A percentile compares a stretch with the other conserved stretches of the same genome.
These are phyloP conservation scores for Festucalex cinctus DNA, from an alignment of 2,113 vertebrate genomes.

Conservation along the genomic window DNA sequence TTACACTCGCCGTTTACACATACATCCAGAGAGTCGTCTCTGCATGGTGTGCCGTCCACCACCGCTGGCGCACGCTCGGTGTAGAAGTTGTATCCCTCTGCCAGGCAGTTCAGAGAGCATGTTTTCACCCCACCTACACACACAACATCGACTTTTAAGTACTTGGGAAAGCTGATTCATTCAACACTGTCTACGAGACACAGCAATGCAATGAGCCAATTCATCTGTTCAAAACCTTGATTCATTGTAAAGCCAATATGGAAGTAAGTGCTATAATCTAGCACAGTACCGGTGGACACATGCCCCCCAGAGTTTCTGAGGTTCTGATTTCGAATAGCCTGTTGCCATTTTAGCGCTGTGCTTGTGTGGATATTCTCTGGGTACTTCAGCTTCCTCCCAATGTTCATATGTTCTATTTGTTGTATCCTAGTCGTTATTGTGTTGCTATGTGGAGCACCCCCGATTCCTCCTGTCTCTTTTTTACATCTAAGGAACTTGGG, in stretches of 20 bases:
- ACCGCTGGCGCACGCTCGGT: slow-evolving; percentile 91
- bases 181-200: too few species aligned
- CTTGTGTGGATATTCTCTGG: neutral
- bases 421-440: too few species aligned
- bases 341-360: neutral
- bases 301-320: neutral
- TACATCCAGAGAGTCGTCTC: slow-evolving; percentile 89
- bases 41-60: slow-evolving; percentile 88
- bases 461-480: too few species aligned
- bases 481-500: too few species aligned
- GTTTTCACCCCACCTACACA: slow-evolving; percentile 88
- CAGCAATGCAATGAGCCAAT: neutral
- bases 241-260: too few species aligned
- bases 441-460: too few species aligned
- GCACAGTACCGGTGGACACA: too few species aligned
- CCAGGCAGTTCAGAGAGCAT: slow-evolving; percentile 94
- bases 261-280: too few species aligned
- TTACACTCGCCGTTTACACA: slow-evolving; percentile 97
- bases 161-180: neutral
- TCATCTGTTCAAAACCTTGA: neutral
- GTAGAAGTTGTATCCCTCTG: slow-evolving; percentile 98
- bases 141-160: slow-evolving; percentile 3
- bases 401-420: too few species aligned
- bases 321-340: neutral
- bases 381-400: neutral